Percentiles rank a stretch among this genome's conserved stretches.
Conservation (phyloP, 2,888 invertebrate genomes). For the Caenorhabditis japonica region DNA sequence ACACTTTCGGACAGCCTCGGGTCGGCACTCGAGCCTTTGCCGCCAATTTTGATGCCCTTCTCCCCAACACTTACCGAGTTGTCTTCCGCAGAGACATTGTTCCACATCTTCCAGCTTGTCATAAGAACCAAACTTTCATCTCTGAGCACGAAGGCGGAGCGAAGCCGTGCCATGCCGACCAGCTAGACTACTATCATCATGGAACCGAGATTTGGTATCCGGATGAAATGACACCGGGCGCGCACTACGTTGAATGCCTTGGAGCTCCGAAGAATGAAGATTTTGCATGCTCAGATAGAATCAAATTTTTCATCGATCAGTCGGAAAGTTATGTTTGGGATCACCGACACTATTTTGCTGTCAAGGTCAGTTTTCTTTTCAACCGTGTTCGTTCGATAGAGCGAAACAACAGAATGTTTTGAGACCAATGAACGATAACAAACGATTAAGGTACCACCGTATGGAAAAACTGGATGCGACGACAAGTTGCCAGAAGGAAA, state of each 20-base stretch:
- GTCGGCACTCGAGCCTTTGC: conserved; percentile 71
- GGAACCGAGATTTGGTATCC: conserved; percentile 72
- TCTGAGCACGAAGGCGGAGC: conserved; percentile 51
- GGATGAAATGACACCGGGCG: conserved; percentile 62
- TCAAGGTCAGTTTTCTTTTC: conserved; percentile 55
- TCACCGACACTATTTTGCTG: conserved; percentile 72
- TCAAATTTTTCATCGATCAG: conserved; percentile 65
- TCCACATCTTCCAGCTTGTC: conserved; percentile 74
- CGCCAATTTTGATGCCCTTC: conserved; percentile 62
- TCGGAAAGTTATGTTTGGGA: conserved; percentile 67
- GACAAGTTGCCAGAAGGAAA: conserved; percentile 54
- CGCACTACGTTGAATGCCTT: conserved; percentile 66
- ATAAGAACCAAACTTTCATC: conserved; percentile 57
- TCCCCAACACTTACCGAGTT: conserved; percentile 69
- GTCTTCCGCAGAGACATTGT: conserved; percentile 74
- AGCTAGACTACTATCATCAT: conserved; percentile 67
- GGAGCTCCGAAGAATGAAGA: conserved; percentile 72
- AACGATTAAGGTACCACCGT: conserved; percentile 58
- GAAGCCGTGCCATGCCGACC: conserved; percentile 56
- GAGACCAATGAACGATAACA: background rate
- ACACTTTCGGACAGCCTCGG: conserved; percentile 74
- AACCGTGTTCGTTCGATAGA: conserved; percentile 2
- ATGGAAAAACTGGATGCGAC: conserved; percentile 69
- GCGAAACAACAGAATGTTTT: background rate
- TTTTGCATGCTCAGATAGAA: conserved; percentile 67